Evolutionary conservation across 1,140 invertebrate species (phyloP).

Genomic region (Elymnias hypermnestra): DNA sequence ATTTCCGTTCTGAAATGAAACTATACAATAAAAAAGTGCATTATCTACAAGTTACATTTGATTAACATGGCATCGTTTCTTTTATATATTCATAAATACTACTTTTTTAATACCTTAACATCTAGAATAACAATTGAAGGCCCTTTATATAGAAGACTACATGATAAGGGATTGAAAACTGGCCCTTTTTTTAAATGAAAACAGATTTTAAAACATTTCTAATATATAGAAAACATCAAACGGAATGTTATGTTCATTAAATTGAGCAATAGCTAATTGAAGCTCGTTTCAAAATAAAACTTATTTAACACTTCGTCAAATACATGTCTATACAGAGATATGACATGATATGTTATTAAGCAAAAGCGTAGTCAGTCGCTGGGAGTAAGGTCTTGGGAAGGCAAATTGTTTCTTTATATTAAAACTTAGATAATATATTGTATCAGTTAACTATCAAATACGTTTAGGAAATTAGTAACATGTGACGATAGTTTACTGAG

Average conservation of each 20-base stretch:
- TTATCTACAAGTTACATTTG: constrained; percentile 26
- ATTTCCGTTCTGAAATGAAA: constrained; percentile 51
- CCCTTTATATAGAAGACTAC: constrained; percentile 53
- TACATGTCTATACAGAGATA: constrained; percentile 15
- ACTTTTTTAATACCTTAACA: constrained; percentile 18
- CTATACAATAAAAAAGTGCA: constrained; percentile 13
- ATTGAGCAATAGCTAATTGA: constrained; percentile 5
- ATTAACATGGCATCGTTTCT: constrained; percentile 58
- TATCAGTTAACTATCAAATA: too few species aligned
- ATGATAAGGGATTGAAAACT: constrained; percentile 21
- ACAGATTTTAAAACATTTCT: not conserved
- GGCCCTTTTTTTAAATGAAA: constrained; percentile 6
- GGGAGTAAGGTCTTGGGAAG: too few species aligned
- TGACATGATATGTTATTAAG: constrained; percentile 17
- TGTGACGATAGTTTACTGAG: too few species aligned
- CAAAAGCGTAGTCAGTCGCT: not conserved
- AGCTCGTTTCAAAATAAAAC: too few species aligned
- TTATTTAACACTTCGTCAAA: not conserved
- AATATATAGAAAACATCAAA: not conserved
- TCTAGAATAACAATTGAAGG: constrained; percentile 52
- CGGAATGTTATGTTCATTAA: not conserved
- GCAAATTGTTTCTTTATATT: too few species aligned
- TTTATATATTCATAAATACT: constrained; percentile 31
- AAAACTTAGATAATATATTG: too few species aligned
- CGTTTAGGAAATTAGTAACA: too few species aligned